Base-by-base conservation (phyloP, 1,140 invertebrate genomes). In the Branchinecta lynchi region DNA sequence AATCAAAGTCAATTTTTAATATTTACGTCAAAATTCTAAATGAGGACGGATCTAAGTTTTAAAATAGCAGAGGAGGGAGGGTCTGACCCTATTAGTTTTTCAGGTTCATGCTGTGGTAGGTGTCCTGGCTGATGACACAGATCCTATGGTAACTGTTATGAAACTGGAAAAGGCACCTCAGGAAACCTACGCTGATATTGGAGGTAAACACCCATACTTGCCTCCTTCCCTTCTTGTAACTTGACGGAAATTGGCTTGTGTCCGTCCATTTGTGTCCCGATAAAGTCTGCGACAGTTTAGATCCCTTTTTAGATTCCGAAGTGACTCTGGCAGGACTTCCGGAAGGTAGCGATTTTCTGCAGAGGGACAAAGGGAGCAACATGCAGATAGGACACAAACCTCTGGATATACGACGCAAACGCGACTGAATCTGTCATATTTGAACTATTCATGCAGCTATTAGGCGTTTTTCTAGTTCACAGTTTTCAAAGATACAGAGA, bases 141-240 rank as follows among this genome's bases (percentile, higher is more conserved):
- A 99, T 83, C 97, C 97, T 15, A 99, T 99, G 96, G 97, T 99
- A 2, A 99, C 95, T 44, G 97, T 99, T 0, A 99, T 99, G 97
- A 99, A 99, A 79, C 78, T 99, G 46, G 97, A 99, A 77, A 99
- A 99, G 78, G 97, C 97, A 32, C 97, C 97, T 10, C 94, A 98
- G 80, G 97, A 99, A 81, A 99, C 97, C 0, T 99, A 99, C 79
- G 96, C 96, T 17, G 97, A 99, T 81, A 99, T 99, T 79, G 97
- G 97, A 77, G 96, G 82, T 81, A 73, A 69, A 66, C 15, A 5
- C n/a, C 43, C 5, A 15, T 60, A 60, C 51, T 65, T 20, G 2
- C 60, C 17, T 32, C 32, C 60, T 17, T 65, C 5, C 60, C 20
- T 5, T 20, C 60, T 17, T 65, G 60, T 65, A 20, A 20, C 20